These are phyloP conservation scores for Misgurnus anguillicaudatus DNA, from an alignment of 2,113 vertebrate genomes.

Conservation along the genomic window DNA sequence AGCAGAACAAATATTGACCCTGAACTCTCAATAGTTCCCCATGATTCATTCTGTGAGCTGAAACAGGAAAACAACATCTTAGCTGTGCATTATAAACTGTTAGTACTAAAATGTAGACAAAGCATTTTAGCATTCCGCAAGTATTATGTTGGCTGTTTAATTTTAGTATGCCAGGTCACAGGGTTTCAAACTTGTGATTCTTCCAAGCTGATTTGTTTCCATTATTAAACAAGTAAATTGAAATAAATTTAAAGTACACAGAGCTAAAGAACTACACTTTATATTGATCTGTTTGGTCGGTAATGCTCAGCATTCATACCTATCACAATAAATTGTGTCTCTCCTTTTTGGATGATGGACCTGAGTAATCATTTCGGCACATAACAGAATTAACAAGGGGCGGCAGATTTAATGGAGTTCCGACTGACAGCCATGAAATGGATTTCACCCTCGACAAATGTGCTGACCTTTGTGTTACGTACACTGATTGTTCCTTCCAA, in stretches of 20 bases:
- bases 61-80: neutral
- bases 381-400: slow-evolving; percentile 59
- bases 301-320: slow-evolving; percentile 39
- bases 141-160: neutral
- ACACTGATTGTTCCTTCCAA: slow-evolving; percentile 62
- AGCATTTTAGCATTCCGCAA: neutral
- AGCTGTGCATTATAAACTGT: neutral
- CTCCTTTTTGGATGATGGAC: slow-evolving; percentile 15
- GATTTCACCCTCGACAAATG: slow-evolving; percentile 65
- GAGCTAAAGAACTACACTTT: slow-evolving; percentile 57
- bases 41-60: slow-evolving; percentile 13
- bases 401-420: slow-evolving; percentile 53
- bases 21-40: slow-evolving; percentile 47
- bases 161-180: neutral
- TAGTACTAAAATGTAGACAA: neutral
- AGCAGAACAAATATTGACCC: slow-evolving; percentile 52
- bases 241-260: slow-evolving; percentile 59
- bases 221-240: slow-evolving; percentile 44
- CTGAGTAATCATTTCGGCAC: slow-evolving; percentile 45
- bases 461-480: slow-evolving; percentile 68
- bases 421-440: slow-evolving; percentile 49
- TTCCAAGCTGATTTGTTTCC: neutral
- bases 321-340: slow-evolving; percentile 12
- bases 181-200: neutral
- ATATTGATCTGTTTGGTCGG: slow-evolving; percentile 70